Base-by-base conservation (phyloP, 2,797 vertebrate genomes). In the Sitta carolinensis region DNA sequence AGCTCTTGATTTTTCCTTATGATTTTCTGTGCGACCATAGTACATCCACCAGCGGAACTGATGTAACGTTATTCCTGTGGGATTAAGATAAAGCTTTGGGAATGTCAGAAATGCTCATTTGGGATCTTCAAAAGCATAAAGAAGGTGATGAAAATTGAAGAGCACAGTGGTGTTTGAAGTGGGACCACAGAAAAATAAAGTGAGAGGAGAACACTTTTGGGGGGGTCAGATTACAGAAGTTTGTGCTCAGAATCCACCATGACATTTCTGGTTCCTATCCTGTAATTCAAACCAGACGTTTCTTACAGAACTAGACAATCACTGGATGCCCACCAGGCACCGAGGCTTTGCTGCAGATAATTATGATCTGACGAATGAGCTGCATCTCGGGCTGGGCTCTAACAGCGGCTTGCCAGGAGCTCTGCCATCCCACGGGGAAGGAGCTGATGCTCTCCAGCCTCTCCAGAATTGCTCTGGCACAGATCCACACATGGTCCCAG, bases 281-380 rank as follows among this genome's bases (percentile, higher is more conserved):
- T 67, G 54, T 89, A 87, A 96, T 74, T 90, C 68, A 77, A 87
- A 94, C 4, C 95, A 97, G 93, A 70, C 2, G 0, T 80, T 90
- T 58, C 75, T 89, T 89, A 84, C 92, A 92, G 90, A 94, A 93
- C 92, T 84, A 96, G 90, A 84, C 93, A 96, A 90, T 95, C 61
- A 45, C 81, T 95, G 95, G 89, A 92, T 95, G 92, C 89, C 95
- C 94, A 92, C 92, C 89, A 92, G 92, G 78, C 94, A 92, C 81
- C 0, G 1, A 91, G 84, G 70, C 81, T 92, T 89, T 94, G 78
- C 94, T 92, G 86, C 72, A 80, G 86, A 94, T 84, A 90, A 90
- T 95, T 95, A 84, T 40, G 55, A 72, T 77, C 86, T 84, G 90
- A 85, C 89, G 90, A 92, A 90, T 87, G 93, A 94, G 68, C 88